Evolutionary conservation across 2,797 vertebrate genomes (phyloP), one percentile per base, ranked within the genome.

Genomic region (Pogonophryne albipinna): DNA sequence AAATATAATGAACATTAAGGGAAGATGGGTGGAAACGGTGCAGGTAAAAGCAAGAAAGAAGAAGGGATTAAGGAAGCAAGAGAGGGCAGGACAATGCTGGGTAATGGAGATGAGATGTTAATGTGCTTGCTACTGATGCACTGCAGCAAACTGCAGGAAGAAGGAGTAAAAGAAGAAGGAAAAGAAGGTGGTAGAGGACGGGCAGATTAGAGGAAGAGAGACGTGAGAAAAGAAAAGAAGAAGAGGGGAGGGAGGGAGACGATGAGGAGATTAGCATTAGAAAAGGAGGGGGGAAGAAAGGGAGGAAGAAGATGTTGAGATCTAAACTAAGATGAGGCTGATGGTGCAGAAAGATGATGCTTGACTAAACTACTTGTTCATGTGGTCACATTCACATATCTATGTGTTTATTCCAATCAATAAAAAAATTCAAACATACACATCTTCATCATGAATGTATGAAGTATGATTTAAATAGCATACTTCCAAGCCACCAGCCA

Each of bases 41-140:
- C 59, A 49, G 46, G 66, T 55, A 44, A 56, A 76, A 68, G 27
- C 34, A 66, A 68, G 27, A 44, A 67, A 67, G 62, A 59, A 72
- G 11, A 76, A 52, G 44, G 52, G 34, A 66, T 76, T 67, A 71
- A 14, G 42, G 46, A 70, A 63, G 50, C 84, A 62, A 44, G 58
- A 68, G 71, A 80, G 69, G 52, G 66, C 74, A 83, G 78, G 71
- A 80, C 38, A 65, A 75, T 75, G 78, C 74, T 72, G 67, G 79
- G 71, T 87, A 90, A 91, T 92, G 86, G 81, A 89, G 91, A 90
- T 88, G 87, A 92, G 90, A 92, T 91, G 91, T 91, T 92, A 93
- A 93, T 93, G 86, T 86, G 84, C 71, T 85, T 87, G 88, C 85
- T 80, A 77, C 85, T 90, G 91, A 92, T 89, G 90, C 91, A 92